Evolutionary conservation across 2,888 invertebrate genomes (phyloP), one percentile per base, ranked within the genome.

Genomic region (Diogma glabrata): DNA sequence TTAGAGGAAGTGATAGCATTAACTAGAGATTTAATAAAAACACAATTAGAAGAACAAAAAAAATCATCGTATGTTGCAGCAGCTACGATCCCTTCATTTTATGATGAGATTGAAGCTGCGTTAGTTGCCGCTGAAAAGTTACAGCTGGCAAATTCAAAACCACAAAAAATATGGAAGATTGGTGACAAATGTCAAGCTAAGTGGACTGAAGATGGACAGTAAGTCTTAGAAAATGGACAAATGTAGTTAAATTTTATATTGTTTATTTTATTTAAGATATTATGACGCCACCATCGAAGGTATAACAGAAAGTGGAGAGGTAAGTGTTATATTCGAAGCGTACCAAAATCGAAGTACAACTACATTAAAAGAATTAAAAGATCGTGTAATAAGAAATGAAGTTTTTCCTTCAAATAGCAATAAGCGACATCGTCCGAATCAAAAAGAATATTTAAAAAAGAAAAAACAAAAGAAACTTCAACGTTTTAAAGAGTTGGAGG

Each of bases 381-480:
- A 81, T 62, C 63, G 66, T 4, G 64, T 63, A 20, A 57, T 57
- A 2, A 63, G 69, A 19, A 67, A 66, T 50, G 79, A 79, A 67
- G 78, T 78, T 56, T 70, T 70, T 53, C 70, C 70, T 1, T 65
- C 68, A 12, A 65, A 61, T 47, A 68, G 67, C 10, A 55, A 55
- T 48, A 56, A 55, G 63, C 77, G 77, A 53, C 79, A 79, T 40
- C 78, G 81, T 63, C 76, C 80, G 33, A 87, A 88, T 62, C 90
- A 91, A 65, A 82, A 90, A 66, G 96, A 96, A 70, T 93, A 95
- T 67, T 77, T 94, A 54, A 93, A 93, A 67, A 90, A 92, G 72
- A 92, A 95, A 67, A 91, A 93, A 64, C 87, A 90, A 65, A 97
- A 96, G 69, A 97, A 97, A 64, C 83, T 87, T 59, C 89, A 90